A percentile compares a stretch with the other conserved stretches of the same genome.
These are phyloP conservation scores for Tautogolabrus adspersus DNA, from an alignment of 2,113 vertebrate genomes.

Conservation along the genomic window DNA sequence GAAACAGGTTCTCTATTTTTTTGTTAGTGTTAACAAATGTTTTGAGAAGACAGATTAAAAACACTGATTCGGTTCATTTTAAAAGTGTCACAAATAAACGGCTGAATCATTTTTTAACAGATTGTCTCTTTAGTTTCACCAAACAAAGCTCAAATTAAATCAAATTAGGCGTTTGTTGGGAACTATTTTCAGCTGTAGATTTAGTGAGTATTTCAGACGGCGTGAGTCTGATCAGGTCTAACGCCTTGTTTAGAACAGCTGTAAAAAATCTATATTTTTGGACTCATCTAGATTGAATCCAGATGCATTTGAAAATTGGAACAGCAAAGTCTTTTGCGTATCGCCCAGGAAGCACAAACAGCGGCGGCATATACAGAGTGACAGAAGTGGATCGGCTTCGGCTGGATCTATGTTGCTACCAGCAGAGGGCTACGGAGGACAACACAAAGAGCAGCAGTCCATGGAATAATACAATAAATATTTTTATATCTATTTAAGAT, in stretches of 20 bases:
- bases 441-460: background rate
- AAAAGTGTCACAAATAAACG: background rate
- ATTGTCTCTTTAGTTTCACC: background rate
- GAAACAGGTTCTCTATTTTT: background rate
- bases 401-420: too few relatives aligned
- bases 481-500: too few relatives aligned
- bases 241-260: background rate
- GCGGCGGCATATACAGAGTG: too few relatives aligned
- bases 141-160: background rate
- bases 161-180: background rate
- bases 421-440: background rate
- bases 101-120: background rate
- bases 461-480: background rate
- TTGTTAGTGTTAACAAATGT: background rate
- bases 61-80: background rate
- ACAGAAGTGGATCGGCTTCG: too few relatives aligned
- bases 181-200: conserved; percentile 7
- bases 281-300: background rate
- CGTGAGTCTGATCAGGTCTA: background rate
- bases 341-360: background rate
- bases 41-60: background rate
- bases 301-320: background rate
- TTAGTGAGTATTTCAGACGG: conserved; percentile 3
- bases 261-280: background rate
- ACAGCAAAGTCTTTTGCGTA: background rate